A percentile compares a stretch with the other conserved stretches of the same genome.
These are phyloP conservation scores for Periophthalmus magnuspinnatus DNA, from an alignment of 2,797 vertebrate species.

Conservation along the genomic window DNA sequence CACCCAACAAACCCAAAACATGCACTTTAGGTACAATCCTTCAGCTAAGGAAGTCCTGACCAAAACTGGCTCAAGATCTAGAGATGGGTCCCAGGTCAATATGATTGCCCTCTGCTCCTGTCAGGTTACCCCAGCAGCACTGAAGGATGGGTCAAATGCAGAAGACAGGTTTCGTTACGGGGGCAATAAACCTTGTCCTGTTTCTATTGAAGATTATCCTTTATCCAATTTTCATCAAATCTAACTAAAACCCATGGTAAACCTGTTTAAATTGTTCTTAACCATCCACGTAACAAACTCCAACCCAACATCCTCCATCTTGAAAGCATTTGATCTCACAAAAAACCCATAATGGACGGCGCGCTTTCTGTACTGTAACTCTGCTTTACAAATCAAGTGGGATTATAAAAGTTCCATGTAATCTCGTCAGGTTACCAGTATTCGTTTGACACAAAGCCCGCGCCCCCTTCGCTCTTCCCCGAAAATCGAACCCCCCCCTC, in stretches of 20 bases:
- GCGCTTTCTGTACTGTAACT: constrained; percentile 12
- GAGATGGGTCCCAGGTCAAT: too few relatives aligned
- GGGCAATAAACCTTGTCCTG: too few relatives aligned
- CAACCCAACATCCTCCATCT: not conserved
- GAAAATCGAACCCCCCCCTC: constrained; percentile 47
- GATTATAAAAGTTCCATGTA: constrained; percentile 69
- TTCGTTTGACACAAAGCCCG: constrained; percentile 74
- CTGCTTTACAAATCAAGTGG: constrained; percentile 44
- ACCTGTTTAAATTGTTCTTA: not conserved
- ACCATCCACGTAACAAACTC: not conserved
- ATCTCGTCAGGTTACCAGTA: constrained; percentile 69
- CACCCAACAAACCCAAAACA: too few relatives aligned
- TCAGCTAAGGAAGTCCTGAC: too few relatives aligned
- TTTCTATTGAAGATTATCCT: not conserved
- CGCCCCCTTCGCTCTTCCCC: not conserved
- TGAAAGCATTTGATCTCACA: not conserved
- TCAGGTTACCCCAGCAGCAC: too few relatives aligned
- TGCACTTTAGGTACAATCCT: too few relatives aligned
- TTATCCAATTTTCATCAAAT: not conserved
- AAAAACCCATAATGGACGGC: constrained; percentile 5
- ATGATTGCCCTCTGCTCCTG: too few relatives aligned
- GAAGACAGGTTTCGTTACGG: too few relatives aligned
- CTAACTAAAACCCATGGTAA: not conserved
- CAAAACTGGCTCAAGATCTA: too few relatives aligned
- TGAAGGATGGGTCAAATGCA: too few relatives aligned